These are phyloP conservation scores for Protobothrops flavoviridis DNA, from an alignment of 2,113 vertebrate genomes.

Conservation along the genomic window DNA sequence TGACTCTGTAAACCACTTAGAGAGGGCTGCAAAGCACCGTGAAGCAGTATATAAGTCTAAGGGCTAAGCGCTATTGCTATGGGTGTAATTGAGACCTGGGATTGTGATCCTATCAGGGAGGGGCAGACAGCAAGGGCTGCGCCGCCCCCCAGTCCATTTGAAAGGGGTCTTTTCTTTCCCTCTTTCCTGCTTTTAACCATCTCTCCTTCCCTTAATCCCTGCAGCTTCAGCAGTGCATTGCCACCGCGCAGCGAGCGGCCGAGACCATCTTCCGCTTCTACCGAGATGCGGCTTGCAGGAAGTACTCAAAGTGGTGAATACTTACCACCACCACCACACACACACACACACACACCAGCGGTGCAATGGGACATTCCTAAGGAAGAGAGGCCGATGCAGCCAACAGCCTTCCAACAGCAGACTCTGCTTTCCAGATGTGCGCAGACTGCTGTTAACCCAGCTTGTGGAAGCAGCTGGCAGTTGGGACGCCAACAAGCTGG, in stretches of 20 bases:
- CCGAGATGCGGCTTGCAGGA: slow-evolving; percentile 77
- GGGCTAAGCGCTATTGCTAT: background rate
- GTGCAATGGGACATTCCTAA: background rate
- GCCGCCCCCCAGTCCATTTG: background rate
- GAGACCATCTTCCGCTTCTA: slow-evolving; percentile 87
- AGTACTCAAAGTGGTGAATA: slow-evolving; percentile 82
- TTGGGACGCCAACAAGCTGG: background rate
- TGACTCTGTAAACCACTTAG: too few relatives aligned
- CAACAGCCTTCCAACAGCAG: background rate
- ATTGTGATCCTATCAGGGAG: background rate
- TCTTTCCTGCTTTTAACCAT: background rate
- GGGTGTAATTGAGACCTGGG: background rate
- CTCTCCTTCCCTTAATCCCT: background rate
- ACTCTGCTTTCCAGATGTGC: background rate
- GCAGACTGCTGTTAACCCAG: background rate
- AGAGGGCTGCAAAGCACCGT: too few relatives aligned
- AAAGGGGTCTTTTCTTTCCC: background rate
- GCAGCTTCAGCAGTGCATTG: slow-evolving; percentile 89
- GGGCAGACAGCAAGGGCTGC: background rate
- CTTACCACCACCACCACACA: fast-evolving
- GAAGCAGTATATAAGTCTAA: too few relatives aligned
- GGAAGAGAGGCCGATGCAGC: background rate
- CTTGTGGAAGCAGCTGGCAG: background rate
- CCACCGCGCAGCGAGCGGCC: slow-evolving; percentile 76
- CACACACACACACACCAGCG: background rate